Evolutionary conservation across 1,140 invertebrate species (phyloP), one percentile per base, ranked within the genome.

Genomic region (Cydia amplana): DNA sequence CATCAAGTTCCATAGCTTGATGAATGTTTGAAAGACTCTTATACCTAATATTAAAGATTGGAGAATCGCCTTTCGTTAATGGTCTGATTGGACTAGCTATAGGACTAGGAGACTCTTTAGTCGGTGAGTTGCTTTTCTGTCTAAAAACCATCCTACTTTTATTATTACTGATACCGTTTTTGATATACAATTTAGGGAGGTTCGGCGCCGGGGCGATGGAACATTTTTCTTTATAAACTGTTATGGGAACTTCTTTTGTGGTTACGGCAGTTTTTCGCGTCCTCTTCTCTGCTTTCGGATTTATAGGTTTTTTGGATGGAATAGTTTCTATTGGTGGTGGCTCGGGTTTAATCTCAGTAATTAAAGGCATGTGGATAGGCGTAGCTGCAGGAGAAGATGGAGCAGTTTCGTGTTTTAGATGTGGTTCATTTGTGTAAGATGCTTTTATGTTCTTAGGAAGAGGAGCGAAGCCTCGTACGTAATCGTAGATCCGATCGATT

Each of bases 401-500:
- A 14, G 91, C 92, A 4, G 93, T 93, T 76, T 93, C 93, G 72
- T 93, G 91, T 79, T 86, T 85, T 70, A 85, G 78, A 46, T 80
- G 80, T n/a, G 87, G 84, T 49, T 93, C 93, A 74, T 91, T 93
- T 2, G 94, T 94, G 82, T 95, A 96, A 1, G 95, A 95, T 0
- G 95, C 95, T 77, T 96, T 95, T 32, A 97, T 94, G 84, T 95
- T 96, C 87, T 97, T 97, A 0, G 97, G 97, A 40, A 98, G 93
- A 0, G 97, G 97, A 14, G 97, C 97, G 83, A 98, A 97, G 0
- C 98, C 98, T 65, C 98, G 94, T 0, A 99, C 97, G 87, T 99
- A 99, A 86, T 98, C 97, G 89, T 99, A 99, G 76, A 99, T 98
- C 91, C 98, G 97, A 93, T 99, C 98, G 80, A 99, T 98, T 92